Percentiles rank a stretch among this genome's conserved stretches.
Conservation (phyloP, 1,140 invertebrate species). For the Spodoptera frugiperda region DNA sequence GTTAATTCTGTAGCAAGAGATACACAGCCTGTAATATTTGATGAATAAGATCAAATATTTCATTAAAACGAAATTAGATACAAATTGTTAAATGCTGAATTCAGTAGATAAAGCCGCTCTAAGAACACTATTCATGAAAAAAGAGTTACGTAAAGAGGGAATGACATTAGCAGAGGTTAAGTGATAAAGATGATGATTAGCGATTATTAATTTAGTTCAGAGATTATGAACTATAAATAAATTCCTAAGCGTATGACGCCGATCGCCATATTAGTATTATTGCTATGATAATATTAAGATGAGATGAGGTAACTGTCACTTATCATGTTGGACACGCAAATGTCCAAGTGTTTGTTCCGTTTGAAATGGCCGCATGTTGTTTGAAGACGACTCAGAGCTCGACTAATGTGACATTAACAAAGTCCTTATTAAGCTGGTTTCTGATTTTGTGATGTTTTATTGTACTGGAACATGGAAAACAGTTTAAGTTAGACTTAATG, state of each 20-base stretch:
- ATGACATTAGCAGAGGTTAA: constrained; percentile 21
- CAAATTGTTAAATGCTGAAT: too few species aligned
- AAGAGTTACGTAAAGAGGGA: neutral
- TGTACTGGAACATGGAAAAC: too few species aligned
- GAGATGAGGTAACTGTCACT: constrained; percentile 4
- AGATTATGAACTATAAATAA: constrained; percentile 16
- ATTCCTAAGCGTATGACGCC: neutral
- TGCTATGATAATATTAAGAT: neutral
- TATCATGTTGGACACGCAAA: constrained; percentile 5
- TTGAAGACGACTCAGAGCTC: neutral
- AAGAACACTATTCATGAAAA: neutral
- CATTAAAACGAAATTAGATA: too few species aligned
- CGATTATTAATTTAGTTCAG: neutral
- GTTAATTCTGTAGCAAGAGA: neutral
- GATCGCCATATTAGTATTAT: constrained; percentile 7
- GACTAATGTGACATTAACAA: neutral
- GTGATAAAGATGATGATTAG: constrained; percentile 6
- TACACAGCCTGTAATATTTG: neutral
- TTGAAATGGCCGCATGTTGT: neutral
- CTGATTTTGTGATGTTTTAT: too few species aligned
- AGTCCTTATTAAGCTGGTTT: too few species aligned
- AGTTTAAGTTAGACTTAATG: too few species aligned
- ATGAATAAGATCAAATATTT: too few species aligned
- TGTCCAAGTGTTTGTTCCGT: neutral
- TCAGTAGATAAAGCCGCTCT: too few species aligned